Base-by-base conservation (phyloP, 1,140 invertebrate genomes). In the Procambarus clarkii region DNA sequence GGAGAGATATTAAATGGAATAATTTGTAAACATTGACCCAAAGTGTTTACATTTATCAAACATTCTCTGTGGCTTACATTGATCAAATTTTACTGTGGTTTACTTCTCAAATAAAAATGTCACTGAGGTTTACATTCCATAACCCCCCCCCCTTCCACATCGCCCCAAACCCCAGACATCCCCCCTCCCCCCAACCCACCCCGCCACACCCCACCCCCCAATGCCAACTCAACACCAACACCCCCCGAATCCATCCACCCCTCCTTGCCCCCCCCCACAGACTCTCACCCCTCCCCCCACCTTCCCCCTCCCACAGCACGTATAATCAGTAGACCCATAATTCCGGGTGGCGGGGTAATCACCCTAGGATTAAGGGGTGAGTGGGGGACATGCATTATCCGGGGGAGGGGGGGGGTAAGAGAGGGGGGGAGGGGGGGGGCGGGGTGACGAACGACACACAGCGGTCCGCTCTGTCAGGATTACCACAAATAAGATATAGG, bases 401-500 rank as follows among this genome's bases (percentile, higher is more conserved):
- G 79, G 79, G 48, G 60, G 60, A 64, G 60, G 60, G 60, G 60
- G 15, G 60, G 18, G 60, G 15, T 1, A 15, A 15, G 60, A 15
- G 60, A 64, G 13, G 60, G 60, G 15, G 13, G 60, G 18, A 64
- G 60, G 60, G 60, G 60, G 18, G 18, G 60, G 60, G 24, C n/a
- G 79, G 24, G n/a, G 48, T 81, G 79, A 81, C 46, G 44, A 48
- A 81, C 54, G 48, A 45, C 48, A 54, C 79, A 81, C 79, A 81
- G 48, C 48, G 45, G 77, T 18, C n/a, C 79, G 46, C 48, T 81
- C 79, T 81, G 79, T 81, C 79, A 81, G 79, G 79, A 81, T 81
- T 81, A 81, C n/a, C 48, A 81, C 46, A 81, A 81, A 81, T 81
- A 81, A 81, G 79, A 81, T 81, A 81, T 24, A 81, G 79, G 69